phyloP scores from a whole-genome alignment of 2,888 invertebrate genomes.

The Philonicus albiceps region DNA sequence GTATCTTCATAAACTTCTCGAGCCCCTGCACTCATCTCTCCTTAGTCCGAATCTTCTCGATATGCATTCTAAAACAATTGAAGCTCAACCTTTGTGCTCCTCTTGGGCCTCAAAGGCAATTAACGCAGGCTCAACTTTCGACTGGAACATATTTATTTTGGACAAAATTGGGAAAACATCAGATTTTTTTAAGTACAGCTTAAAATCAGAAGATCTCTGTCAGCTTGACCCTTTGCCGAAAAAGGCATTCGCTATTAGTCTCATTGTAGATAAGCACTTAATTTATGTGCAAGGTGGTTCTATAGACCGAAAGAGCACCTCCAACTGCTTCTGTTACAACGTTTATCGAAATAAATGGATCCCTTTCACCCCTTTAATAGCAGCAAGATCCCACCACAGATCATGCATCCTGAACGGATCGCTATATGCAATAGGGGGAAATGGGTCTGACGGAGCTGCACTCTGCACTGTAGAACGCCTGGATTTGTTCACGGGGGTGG shows the following conservation, averaged over 20 bases:
- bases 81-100: conserved; percentile 49
- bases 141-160: conserved; percentile 55
- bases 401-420: conserved; percentile 53
- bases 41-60: conserved; percentile 52
- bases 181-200: conserved; percentile 52
- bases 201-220: conserved; percentile 51
- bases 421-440: conserved; percentile 55
- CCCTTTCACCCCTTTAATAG: conserved; percentile 50
- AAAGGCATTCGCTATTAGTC: conserved; percentile 54
- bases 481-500: conserved; percentile 51
- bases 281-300: conserved; percentile 55
- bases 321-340: conserved; percentile 53
- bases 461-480: conserved; percentile 52
- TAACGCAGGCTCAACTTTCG: conserved; percentile 44
- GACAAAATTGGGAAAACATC: conserved; percentile 56
- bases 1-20: conserved; percentile 50
- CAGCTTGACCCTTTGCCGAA: conserved; percentile 52
- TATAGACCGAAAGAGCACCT: conserved; percentile 32
- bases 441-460: conserved; percentile 50
- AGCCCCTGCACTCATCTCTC: conserved; percentile 54
- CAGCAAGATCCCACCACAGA: conserved; percentile 55
- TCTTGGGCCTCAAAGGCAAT: conserved; percentile 53
- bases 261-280: conserved; percentile 53
- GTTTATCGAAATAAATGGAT: conserved; percentile 55
- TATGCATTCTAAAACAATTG: conserved; percentile 50